A percentile compares a stretch with the other conserved stretches of the same genome.
Evolutionary conservation across 2,113 vertebrate species (phyloP).

Genomic region (Protomyctophum bolini): DNA sequence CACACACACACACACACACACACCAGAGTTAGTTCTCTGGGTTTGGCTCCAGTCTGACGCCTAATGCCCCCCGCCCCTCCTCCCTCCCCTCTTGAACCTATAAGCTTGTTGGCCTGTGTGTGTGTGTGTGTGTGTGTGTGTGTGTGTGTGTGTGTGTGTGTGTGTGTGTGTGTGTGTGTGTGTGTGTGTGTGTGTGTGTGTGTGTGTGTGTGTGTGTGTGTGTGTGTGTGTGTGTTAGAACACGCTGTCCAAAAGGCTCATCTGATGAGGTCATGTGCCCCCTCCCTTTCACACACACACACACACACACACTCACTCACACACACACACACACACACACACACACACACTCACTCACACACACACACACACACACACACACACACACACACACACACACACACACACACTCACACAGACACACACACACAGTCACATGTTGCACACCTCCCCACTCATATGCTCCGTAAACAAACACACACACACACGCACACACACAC

Average conservation of each 20-base stretch:
- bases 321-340: conserved; percentile 35
- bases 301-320: conserved; percentile 13
- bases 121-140: conserved; percentile 31
- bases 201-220: conserved; percentile 19
- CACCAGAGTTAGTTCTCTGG: conserved; percentile 52
- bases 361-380: conserved; percentile 17
- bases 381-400: conserved; percentile 18
- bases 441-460: conserved; percentile 11
- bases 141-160: conserved; percentile 24
- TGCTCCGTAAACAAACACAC: neutral
- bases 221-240: conserved; percentile 38
- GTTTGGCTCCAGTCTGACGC: conserved; percentile 80
- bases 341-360: conserved; percentile 37
- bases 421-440: conserved; percentile 39
- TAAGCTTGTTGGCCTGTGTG: conserved; percentile 6
- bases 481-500: no score
- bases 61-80: conserved; percentile 62
- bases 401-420: conserved; percentile 16
- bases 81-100: conserved; percentile 31
- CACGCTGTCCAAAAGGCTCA: conserved; percentile 46
- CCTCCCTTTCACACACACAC: conserved; percentile 9
- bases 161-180: conserved; percentile 31
- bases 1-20: conserved; percentile 46
- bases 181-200: conserved; percentile 23
- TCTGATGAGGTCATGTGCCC: conserved; percentile 33